Evolutionary conservation across 64 coral and sea anemone species (phyloP).

Genomic region (Porites australiensis): DNA sequence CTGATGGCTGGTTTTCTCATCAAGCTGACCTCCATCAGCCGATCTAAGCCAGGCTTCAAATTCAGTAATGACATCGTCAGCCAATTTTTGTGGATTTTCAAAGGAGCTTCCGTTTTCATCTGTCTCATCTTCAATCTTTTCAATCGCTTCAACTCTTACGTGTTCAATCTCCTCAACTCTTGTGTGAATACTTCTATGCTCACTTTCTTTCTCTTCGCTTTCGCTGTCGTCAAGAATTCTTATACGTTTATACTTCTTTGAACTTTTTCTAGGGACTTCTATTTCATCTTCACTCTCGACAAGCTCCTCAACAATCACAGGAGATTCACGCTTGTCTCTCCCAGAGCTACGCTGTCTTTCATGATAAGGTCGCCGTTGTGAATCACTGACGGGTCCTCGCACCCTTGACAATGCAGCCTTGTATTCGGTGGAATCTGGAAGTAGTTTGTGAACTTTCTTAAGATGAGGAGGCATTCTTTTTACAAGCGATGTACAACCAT

Average conservation of each 20-base stretch:
- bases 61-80: too few relatives aligned
- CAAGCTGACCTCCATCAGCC: too few relatives aligned
- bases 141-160: neutral
- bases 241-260: neutral
- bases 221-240: constrained; percentile 31
- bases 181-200: constrained; percentile 32
- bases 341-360: constrained; percentile 25
- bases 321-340: constrained; percentile 23
- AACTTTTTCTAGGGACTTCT: constrained; percentile 4
- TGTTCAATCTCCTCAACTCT: constrained; percentile 30
- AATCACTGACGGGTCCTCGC: constrained; percentile 21
- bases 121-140: too few relatives aligned
- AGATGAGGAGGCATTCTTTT: constrained; percentile 1
- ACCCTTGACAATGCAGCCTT: constrained; percentile 26
- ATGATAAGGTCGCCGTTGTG: constrained; percentile 16
- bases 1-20: too few relatives aligned
- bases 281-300: constrained; percentile 36
- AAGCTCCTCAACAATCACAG: constrained; percentile 10
- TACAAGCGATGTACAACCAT: constrained; percentile 17
- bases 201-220: neutral
- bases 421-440: constrained; percentile 6
- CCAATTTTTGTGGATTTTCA: too few relatives aligned
- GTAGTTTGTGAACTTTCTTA: constrained; percentile 9
- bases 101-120: too few relatives aligned
- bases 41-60: too few relatives aligned